phyloP scores from a whole-genome alignment of 2,113 vertebrate genomes.

The Mustela nigripes region DNA sequence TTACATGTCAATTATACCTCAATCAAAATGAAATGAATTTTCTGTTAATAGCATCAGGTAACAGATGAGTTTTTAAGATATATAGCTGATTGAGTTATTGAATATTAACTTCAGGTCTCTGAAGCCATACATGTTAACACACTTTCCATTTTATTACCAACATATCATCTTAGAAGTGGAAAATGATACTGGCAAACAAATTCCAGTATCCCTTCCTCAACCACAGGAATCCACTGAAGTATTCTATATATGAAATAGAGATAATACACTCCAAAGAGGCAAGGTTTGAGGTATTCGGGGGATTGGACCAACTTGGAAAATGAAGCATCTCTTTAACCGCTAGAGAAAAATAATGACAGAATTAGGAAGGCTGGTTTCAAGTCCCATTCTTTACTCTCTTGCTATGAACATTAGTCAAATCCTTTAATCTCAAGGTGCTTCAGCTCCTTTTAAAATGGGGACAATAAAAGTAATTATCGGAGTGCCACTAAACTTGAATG shows the following conservation, averaged over 20 bases:
- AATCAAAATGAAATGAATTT: neutral
- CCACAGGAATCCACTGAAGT: constrained; percentile 56
- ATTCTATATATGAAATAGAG: constrained; percentile 61
- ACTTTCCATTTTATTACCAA: constrained; percentile 64
- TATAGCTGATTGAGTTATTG: constrained; percentile 36
- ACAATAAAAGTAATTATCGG: neutral
- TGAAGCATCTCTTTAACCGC: neutral
- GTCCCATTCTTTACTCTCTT: neutral
- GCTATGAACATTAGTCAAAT: neutral
- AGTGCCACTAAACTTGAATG: neutral
- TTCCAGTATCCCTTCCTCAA: constrained; percentile 35
- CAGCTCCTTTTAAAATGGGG: neutral
- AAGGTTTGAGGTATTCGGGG: neutral
- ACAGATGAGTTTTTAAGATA: neutral
- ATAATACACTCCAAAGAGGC: neutral
- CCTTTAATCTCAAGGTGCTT: neutral
- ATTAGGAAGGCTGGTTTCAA: neutral
- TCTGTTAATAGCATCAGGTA: constrained; percentile 33
- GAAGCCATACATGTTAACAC: neutral
- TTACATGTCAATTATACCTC: neutral
- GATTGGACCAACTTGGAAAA: neutral
- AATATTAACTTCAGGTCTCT: constrained; percentile 22
- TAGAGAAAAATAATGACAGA: neutral
- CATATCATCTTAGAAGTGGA: neutral
- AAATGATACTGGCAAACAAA: constrained; percentile 33